phyloP scores from a whole-genome alignment of 2,113 vertebrate species.

The Ahaetulla prasina region DNA sequence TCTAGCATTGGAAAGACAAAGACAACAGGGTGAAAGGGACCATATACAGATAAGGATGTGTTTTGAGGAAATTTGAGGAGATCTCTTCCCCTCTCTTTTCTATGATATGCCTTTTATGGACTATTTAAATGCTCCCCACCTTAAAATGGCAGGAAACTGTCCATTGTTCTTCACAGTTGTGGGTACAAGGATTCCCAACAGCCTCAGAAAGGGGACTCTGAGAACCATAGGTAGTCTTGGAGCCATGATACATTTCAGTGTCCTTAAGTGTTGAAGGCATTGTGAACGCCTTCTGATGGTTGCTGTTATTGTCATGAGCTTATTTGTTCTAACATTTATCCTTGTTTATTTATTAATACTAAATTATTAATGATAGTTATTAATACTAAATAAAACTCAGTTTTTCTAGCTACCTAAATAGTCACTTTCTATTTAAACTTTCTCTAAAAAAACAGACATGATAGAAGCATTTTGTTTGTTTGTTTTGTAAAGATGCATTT shows the following conservation, averaged over 20 bases:
- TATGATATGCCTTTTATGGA: background rate
- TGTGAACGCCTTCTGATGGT: background rate
- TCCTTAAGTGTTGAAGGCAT: background rate
- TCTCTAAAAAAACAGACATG: background rate
- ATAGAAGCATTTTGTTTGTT: constrained; percentile 28
- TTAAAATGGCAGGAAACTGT: background rate
- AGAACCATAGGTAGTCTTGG: background rate
- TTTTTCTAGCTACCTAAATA: background rate
- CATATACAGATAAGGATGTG: background rate
- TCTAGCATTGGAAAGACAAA: background rate
- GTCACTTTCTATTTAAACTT: background rate
- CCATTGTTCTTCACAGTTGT: background rate
- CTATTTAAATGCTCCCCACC: background rate
- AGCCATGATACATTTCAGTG: background rate
- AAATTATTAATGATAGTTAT: background rate
- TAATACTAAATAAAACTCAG: constrained; percentile 6
- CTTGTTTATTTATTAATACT: constrained; percentile 12
- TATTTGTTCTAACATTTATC: constrained; percentile 40
- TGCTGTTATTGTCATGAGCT: background rate
- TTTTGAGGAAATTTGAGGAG: background rate
- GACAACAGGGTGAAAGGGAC: background rate
- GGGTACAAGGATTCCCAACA: background rate
- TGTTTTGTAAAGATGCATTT: constrained; percentile 50
- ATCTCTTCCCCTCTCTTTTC: background rate
- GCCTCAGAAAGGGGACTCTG: background rate